Conservation (phyloP, 2,797 vertebrate species). For the Mormyrops boulengeri region DNA sequence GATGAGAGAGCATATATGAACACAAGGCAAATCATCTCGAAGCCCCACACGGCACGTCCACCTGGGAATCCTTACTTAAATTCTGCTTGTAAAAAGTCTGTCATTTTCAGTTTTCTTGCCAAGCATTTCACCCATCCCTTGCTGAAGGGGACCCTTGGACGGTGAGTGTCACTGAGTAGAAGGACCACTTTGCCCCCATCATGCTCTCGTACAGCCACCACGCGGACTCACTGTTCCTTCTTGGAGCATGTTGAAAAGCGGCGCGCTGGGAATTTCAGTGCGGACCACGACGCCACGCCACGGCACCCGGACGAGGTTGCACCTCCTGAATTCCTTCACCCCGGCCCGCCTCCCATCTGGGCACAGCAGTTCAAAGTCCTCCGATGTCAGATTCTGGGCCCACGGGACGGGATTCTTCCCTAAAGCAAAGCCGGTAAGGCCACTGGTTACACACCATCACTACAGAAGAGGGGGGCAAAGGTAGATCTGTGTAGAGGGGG, state of each 20-base stretch:
- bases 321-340: conserved; percentile 63
- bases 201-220: not conserved
- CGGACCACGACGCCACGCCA: conserved; percentile 72
- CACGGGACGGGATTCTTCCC: conserved; percentile 56
- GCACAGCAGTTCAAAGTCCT: conserved; percentile 79
- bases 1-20: not conserved
- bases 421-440: conserved; percentile 35
- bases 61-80: not conserved
- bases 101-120: not conserved
- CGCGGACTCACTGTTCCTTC: conserved; percentile 69
- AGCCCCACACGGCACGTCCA: not conserved
- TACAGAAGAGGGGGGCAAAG: not conserved
- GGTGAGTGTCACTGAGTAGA: not conserved
- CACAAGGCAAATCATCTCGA: not conserved
- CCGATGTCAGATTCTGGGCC: conserved; percentile 52
- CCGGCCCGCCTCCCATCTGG: conserved; percentile 63
- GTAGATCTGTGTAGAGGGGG: too few species aligned
- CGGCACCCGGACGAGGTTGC: conserved; percentile 76
- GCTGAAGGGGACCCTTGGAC: not conserved
- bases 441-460: not conserved
- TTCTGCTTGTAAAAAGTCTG: not conserved
- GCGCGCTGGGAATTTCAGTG: conserved; percentile 47
- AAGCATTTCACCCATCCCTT: not conserved
- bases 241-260: conserved; percentile 68
- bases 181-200: not conserved